Evolutionary conservation across 2,797 vertebrate genomes (phyloP).

Genomic region (Phrynocephalus vlangalii): DNA sequence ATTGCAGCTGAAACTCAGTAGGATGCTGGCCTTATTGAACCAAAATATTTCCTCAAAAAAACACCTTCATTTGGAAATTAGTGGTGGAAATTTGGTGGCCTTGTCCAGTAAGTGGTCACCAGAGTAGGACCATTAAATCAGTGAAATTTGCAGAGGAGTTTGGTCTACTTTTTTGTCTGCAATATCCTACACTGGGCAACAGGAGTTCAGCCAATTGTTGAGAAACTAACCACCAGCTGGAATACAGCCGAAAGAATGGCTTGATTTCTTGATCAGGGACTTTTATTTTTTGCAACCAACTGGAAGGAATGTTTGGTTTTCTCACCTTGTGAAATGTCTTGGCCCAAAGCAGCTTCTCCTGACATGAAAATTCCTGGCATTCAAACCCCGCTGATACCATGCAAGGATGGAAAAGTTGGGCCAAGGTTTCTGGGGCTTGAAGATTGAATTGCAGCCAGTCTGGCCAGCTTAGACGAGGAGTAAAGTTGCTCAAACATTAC

Average conservation of each 20-base stretch:
- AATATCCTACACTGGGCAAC: too few relatives aligned
- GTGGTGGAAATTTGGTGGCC: too few relatives aligned
- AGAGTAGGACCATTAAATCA: too few relatives aligned
- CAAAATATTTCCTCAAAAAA: too few relatives aligned
- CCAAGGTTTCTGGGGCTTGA: conserved; percentile 36
- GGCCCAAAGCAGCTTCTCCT: not conserved
- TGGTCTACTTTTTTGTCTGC: too few relatives aligned
- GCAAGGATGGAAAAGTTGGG: conserved; percentile 18
- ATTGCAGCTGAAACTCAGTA: too few relatives aligned
- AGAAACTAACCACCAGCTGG: not conserved
- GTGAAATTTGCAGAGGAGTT: too few relatives aligned
- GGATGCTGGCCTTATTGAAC: too few relatives aligned
- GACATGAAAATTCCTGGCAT: conserved; percentile 42
- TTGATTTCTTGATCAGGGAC: not conserved
- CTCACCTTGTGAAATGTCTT: not conserved
- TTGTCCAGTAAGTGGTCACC: too few relatives aligned
- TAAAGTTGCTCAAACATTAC: not conserved
- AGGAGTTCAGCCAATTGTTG: too few relatives aligned
- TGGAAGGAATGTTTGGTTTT: not conserved
- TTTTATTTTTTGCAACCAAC: conserved; percentile 31
- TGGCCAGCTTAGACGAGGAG: conserved; percentile 20
- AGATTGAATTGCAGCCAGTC: conserved; percentile 50
- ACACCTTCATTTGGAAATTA: not conserved
- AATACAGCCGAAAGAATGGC: not conserved
- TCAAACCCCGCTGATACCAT: conserved; percentile 23